A percentile compares a stretch with the other conserved stretches of the same genome.
Evolutionary conservation across 2,797 vertebrate species (phyloP).

Genomic region (Myotis planiceps): DNA sequence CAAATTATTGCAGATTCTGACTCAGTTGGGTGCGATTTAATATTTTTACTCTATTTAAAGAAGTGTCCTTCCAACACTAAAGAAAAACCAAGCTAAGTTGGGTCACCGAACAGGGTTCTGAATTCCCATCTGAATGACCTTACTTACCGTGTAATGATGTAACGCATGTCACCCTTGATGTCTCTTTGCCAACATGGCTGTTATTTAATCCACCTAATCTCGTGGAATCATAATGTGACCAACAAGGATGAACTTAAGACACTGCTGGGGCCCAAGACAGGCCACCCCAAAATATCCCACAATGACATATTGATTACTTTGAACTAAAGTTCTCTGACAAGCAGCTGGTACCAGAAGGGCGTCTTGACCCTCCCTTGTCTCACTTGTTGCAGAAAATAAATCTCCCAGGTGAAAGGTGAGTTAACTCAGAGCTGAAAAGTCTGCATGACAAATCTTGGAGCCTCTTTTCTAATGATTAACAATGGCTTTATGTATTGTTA

Average conservation of each 20-base stretch:
- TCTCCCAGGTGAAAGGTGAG: neutral
- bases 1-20: constrained; percentile 15
- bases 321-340: neutral
- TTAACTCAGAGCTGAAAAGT: neutral
- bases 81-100: constrained; percentile 23
- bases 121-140: neutral
- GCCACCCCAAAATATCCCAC: neutral
- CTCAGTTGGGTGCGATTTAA: neutral
- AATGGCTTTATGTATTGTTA: neutral
- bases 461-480: neutral
- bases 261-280: neutral
- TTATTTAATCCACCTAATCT: neutral
- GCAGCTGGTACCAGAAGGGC: neutral
- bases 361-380: neutral
- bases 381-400: neutral
- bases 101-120: neutral
- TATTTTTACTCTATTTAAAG: constrained; percentile 11
- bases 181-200: neutral
- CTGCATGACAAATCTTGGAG: neutral
- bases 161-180: neutral
- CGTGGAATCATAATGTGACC: neutral
- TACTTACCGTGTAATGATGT: neutral
- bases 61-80: neutral
- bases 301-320: neutral
- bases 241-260: neutral